Conservation (phyloP, 1,140 invertebrate species). For the Acromyrmex echinatior region DNA sequence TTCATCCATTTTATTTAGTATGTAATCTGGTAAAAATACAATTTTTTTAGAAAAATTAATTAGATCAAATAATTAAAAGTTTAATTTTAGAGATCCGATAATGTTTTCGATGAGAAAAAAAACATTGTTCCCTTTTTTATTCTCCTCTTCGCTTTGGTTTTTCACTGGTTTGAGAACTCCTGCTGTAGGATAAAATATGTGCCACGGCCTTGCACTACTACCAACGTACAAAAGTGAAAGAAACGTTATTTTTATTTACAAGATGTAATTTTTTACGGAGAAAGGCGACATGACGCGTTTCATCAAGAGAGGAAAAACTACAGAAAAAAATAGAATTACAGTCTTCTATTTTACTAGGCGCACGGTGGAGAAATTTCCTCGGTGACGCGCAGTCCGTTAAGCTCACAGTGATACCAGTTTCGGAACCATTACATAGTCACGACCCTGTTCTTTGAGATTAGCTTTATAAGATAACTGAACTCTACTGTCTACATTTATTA, state of each 20-base stretch:
- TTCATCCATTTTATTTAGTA: not conserved
- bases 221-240: conserved; percentile 77
- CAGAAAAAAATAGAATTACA: conserved; percentile 61
- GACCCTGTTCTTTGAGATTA: conserved; percentile 75
- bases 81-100: not conserved
- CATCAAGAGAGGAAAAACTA: conserved; percentile 50
- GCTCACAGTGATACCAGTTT: conserved; percentile 72
- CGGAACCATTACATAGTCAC: conserved; percentile 71
- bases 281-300: conserved; percentile 49
- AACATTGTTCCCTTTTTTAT: not conserved
- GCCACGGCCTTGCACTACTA: conserved; percentile 78
- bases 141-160: not conserved
- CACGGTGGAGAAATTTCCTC: conserved; percentile 27
- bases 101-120: not conserved
- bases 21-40: not conserved
- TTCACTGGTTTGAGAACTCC: conserved; percentile 43
- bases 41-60: not conserved
- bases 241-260: conserved; percentile 77
- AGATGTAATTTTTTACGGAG: conserved; percentile 77
- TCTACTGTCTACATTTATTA: conserved; percentile 66
- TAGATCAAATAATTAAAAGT: not conserved
- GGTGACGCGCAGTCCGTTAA: conserved; percentile 57
- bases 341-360: conserved; percentile 77
- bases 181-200: conserved; percentile 70
- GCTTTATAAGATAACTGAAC: conserved; percentile 72